A percentile compares a stretch with the other conserved stretches of the same genome.
These are phyloP conservation scores for Malacoraja senta DNA, from an alignment of 2,797 vertebrate species.

Conservation along the genomic window DNA sequence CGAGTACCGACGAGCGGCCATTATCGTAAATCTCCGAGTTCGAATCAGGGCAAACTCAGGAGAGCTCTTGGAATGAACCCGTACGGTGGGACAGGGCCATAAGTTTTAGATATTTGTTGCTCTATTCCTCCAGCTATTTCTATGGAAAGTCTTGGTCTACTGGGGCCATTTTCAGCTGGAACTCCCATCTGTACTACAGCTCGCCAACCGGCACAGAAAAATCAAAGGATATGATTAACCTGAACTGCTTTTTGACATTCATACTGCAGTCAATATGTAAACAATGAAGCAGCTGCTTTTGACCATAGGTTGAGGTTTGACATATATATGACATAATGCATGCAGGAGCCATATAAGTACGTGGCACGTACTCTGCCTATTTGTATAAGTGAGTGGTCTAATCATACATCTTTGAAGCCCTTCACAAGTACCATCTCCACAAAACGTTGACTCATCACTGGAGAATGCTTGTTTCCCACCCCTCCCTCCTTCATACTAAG, in stretches of 20 bases:
- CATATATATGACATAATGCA: neutral
- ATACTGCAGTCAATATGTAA: neutral
- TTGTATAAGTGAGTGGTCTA: neutral
- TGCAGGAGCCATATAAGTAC: neutral
- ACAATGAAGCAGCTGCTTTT: neutral
- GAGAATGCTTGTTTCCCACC: neutral
- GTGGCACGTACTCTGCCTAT: neutral
- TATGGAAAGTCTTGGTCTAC: neutral
- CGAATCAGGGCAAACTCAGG: no score
- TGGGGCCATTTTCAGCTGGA: neutral
- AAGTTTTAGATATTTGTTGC: neutral
- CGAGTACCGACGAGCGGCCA: no score
- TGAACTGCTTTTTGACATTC: neutral
- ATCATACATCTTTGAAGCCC: neutral
- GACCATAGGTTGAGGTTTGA: neutral
- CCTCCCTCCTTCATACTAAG: no score
- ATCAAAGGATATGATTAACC: neutral
- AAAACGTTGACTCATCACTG: neutral
- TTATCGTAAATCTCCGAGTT: no score
- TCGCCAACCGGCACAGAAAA: neutral
- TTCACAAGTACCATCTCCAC: neutral
- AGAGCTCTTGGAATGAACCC: no score
- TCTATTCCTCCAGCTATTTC: neutral
- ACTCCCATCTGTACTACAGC: neutral
- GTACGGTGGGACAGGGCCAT: no score